phyloP scores from a whole-genome alignment of 2,113 vertebrate genomes.

The Agapornis roseicollis region DNA sequence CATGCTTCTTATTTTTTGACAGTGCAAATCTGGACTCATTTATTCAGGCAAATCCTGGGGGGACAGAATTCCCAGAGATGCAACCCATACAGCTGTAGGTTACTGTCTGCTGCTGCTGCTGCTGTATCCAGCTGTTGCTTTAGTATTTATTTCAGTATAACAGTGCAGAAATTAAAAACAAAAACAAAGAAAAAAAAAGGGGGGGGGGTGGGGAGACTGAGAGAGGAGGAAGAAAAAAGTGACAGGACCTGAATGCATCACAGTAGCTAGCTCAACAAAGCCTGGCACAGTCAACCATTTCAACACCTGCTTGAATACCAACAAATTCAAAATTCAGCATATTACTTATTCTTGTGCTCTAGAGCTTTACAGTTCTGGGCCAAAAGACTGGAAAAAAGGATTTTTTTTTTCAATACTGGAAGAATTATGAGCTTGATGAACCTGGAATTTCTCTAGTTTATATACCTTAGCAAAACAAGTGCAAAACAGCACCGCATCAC shows the following conservation, averaged over 20 bases:
- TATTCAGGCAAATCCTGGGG: background rate
- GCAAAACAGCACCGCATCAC: background rate
- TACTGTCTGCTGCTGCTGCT: background rate
- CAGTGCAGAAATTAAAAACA: background rate
- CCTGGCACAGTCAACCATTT: background rate
- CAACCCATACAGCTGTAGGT: background rate
- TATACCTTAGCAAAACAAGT: background rate
- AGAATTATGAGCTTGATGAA: background rate
- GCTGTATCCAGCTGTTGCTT: slow-evolving; percentile 25
- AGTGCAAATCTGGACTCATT: background rate
- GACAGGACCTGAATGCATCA: background rate
- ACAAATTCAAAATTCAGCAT: background rate
- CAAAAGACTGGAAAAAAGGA: background rate
- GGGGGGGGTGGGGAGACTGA: no score
- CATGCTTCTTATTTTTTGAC: background rate
- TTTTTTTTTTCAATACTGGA: background rate
- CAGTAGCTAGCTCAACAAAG: background rate
- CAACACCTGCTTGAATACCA: background rate
- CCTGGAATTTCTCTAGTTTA: background rate
- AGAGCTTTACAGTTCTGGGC: background rate
- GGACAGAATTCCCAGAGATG: background rate
- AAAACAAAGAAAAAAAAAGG: no score
- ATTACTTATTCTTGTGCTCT: background rate
- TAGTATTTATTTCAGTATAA: background rate
- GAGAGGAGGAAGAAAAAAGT: background rate